phyloP scores from a whole-genome alignment of 2,888 invertebrate species.

The Folsomia manolachei region DNA sequence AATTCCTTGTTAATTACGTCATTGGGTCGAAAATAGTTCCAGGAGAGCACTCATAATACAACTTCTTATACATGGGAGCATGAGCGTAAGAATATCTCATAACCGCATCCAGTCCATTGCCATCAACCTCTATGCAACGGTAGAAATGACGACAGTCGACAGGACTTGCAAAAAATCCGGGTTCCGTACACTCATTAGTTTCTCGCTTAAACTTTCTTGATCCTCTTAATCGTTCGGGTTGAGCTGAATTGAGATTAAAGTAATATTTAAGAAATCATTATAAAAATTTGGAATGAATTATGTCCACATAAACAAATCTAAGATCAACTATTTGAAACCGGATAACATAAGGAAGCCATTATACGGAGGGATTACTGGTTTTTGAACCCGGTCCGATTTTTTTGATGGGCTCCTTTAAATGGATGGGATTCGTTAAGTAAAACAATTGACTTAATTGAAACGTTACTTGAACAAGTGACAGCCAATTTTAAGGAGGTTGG shows the following conservation, averaged over 20 bases:
- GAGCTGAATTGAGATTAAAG: too few species aligned
- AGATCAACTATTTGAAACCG: too few species aligned
- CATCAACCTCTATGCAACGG: conserved; percentile 31
- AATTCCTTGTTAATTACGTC: conserved; percentile 17
- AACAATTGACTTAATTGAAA: too few species aligned
- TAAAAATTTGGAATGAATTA: not conserved
- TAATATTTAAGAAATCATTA: too few species aligned
- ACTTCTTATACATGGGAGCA: conserved; percentile 24
- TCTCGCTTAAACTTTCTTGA: conserved; percentile 14
- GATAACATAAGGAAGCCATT: too few species aligned
- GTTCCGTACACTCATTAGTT: conserved; percentile 13
- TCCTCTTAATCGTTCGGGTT: conserved; percentile 4
- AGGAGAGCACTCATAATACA: conserved; percentile 37
- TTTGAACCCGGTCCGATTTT: too few species aligned
- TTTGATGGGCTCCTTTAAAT: too few species aligned
- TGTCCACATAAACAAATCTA: too few species aligned
- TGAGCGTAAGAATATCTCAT: not conserved
- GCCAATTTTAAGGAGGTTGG: too few species aligned
- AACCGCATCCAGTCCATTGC: conserved; percentile 12
- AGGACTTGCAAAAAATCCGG: conserved; percentile 28
- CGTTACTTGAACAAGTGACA: too few species aligned
- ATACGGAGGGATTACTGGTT: too few species aligned
- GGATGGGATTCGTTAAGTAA: too few species aligned
- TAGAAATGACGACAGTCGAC: conserved; percentile 37
- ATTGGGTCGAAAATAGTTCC: conserved; percentile 39